Base-by-base conservation (phyloP, 2,797 vertebrate species). In the Periophthalmus magnuspinnatus region DNA sequence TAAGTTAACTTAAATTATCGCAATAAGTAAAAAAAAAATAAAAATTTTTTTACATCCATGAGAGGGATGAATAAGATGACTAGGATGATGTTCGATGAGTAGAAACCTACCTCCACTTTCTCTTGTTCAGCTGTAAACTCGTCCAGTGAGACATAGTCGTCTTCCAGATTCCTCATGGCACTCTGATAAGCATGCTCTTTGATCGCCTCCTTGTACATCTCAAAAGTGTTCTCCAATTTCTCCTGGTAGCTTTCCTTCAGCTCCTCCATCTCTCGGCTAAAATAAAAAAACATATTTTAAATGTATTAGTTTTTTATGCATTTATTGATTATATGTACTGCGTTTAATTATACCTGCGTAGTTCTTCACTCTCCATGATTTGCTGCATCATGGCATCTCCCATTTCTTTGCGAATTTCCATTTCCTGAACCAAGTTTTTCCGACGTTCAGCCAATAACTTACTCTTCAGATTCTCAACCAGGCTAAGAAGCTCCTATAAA, bases 381-480 rank as follows among this genome's bases (percentile, higher is more conserved):
- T 96, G 95, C 5, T 89, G 93, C 67, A 96, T 88, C 95, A 95
- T 96, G 2, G 94, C 96, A 57, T 96, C 94, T 33, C 95, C 96
- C 95, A 98, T 97, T 79, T 97, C 96, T 74, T 91, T 94, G n/a
- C 96, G 95, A 41, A 98, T 95, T 84, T 95, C 94, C 55, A 96
- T 90, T 81, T 98, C 96, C 79, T 96, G 93, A 3, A 94, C 77
- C 16, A 97, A 89, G 75, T 95, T 96, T 67, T 87, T 92, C 58
- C 84, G 91, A 19, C 92, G 93, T 87, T 96, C 95, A 3, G 84
- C 90, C 74, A 94, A 61, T 2, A 96, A 86, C 80, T 94, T 95
- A 6, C 89, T 71, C 52, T 91, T 90, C 7, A 97, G 82, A 59
- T 74, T 94, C 70, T 95, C 95, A 6, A 95, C 89, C 74, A 93